Evolutionary conservation across 2,113 vertebrate species (phyloP).

Genomic region (Onychostruthus taczanowskii): DNA sequence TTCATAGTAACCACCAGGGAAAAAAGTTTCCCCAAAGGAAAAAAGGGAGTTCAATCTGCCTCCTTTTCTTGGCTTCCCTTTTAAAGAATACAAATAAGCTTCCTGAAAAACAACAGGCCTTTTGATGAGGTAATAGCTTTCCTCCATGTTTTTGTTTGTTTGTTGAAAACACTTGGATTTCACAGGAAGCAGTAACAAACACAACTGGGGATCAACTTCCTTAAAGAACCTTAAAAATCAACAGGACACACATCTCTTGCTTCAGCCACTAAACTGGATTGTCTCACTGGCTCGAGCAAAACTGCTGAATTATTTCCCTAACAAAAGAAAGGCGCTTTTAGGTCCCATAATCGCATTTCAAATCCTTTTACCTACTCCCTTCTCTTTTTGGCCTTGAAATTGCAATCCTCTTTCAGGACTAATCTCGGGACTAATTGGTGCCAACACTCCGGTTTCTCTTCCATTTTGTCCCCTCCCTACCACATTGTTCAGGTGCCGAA

Average conservation of each 20-base stretch:
- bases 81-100: constrained; percentile 25
- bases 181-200: constrained; percentile 35
- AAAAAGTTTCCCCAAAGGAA: not conserved
- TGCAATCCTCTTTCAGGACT: constrained; percentile 81
- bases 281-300: constrained; percentile 69
- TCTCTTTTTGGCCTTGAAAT: constrained; percentile 75
- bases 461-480: not conserved
- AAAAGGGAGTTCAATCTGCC: not conserved
- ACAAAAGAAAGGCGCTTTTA: constrained; percentile 77
- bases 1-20: not conserved
- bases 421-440: constrained; percentile 76
- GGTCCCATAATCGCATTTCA: constrained; percentile 82
- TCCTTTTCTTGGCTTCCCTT: constrained; percentile 3
- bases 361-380: constrained; percentile 79
- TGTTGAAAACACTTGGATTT: constrained; percentile 41
- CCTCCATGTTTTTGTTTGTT: constrained; percentile 23
- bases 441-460: constrained; percentile 49
- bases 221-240: constrained; percentile 44
- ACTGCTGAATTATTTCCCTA: constrained; percentile 72
- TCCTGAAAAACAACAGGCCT: constrained; percentile 3
- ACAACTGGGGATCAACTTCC: constrained; percentile 5
- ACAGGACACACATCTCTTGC: constrained; percentile 58
- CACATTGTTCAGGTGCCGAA: constrained; percentile 37
- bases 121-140: not conserved
- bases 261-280: constrained; percentile 70